Evolutionary conservation across 2,113 vertebrate genomes (phyloP).

Genomic region (Leucopternis melanops): DNA sequence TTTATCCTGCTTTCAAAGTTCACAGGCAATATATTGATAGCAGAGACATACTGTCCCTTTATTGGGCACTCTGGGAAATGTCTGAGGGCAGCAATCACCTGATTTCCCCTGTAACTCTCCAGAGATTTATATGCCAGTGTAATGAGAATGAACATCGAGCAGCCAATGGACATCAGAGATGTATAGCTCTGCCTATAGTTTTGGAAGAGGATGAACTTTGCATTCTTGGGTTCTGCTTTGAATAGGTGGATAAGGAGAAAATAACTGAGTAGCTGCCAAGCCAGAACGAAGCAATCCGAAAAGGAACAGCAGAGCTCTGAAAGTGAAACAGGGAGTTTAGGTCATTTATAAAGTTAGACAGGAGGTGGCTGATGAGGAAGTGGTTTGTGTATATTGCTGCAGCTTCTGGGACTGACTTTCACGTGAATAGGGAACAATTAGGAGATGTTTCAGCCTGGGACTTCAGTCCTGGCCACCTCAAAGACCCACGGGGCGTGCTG

Average conservation of each 20-base stretch:
- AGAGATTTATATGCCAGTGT: neutral
- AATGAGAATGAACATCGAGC: neutral
- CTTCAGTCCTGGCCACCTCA: neutral
- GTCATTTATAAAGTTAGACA: neutral
- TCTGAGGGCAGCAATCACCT: neutral
- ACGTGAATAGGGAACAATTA: neutral
- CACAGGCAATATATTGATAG: neutral
- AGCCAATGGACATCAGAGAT: neutral
- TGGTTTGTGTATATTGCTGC: neutral
- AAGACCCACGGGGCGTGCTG: neutral
- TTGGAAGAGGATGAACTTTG: neutral
- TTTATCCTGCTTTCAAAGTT: slow-evolving; percentile 10
- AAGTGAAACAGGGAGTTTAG: neutral
- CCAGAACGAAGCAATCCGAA: neutral
- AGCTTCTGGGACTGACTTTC: neutral
- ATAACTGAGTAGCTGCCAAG: neutral
- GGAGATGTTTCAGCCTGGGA: neutral
- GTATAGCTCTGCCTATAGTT: neutral
- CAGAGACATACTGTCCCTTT: neutral
- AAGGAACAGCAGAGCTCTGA: neutral
- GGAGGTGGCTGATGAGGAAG: neutral
- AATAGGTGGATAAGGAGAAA: neutral
- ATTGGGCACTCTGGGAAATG: neutral
- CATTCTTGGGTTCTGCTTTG: neutral
- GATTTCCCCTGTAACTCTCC: neutral